Conservation (phyloP, 2,797 vertebrate genomes). For the Darevskia nairensis region DNA sequence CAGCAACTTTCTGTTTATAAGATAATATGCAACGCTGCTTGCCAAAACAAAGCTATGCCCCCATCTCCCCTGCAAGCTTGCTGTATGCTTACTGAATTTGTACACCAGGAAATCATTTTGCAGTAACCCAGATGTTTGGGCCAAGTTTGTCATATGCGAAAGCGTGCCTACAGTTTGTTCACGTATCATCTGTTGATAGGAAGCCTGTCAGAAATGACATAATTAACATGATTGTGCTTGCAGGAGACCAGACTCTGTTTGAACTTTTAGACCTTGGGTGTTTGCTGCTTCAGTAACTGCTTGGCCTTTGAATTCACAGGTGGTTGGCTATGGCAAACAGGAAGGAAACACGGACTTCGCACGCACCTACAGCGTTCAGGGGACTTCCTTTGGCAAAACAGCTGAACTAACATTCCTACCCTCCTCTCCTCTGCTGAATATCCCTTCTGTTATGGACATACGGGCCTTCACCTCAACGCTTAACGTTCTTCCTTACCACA, state of each 20-base stretch:
- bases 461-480: constrained; percentile 85
- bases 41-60: not conserved
- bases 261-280: not conserved
- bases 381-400: constrained; percentile 79
- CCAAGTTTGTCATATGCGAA: not conserved
- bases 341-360: constrained; percentile 75
- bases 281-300: constrained; percentile 8
- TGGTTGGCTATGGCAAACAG: constrained; percentile 87
- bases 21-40: not conserved
- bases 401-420: constrained; percentile 84
- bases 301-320: constrained; percentile 74
- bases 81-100: not conserved
- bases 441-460: constrained; percentile 81
- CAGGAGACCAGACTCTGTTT: not conserved
- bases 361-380: constrained; percentile 29
- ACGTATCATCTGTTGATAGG: not conserved
- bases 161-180: too few species aligned
- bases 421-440: constrained; percentile 70
- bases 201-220: not conserved
- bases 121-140: not conserved
- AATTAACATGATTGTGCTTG: not conserved
- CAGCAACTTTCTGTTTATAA: not conserved
- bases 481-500: constrained; percentile 86
- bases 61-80: not conserved
- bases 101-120: not conserved